Base-by-base conservation (phyloP, 2,797 vertebrate genomes). In the Chromis chromis region DNA sequence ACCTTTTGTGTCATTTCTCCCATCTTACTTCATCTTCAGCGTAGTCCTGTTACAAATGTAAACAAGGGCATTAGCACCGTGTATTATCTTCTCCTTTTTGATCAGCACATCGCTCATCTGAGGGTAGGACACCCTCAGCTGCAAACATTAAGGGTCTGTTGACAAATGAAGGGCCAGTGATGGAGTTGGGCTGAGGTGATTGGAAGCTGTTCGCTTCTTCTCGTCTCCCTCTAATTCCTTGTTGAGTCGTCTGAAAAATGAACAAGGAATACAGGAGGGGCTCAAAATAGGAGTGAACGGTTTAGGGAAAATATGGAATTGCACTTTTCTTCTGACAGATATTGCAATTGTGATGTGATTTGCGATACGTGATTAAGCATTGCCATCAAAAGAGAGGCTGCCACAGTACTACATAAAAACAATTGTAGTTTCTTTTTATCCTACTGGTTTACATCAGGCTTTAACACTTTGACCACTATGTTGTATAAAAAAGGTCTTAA, bases 121-220 rank as follows among this genome's bases (percentile, higher is more conserved):
- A 19, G 40, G 33, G 22, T 2, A n/a, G 6, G 40, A 6, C 40
- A 42, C 40, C 40, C 40, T 42, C 40, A 42, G 16, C 40, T 46
- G 44, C 44, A 46, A n/a, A 46, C 44, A 46, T 46, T 19, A 19
- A 9, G 19, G 19, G 19, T 9, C 19, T n/a, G 17, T 42, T 42
- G 40, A 42, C 16, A 17, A 42, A 40, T 64, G 52, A 42, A 24
- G 36, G 25, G 42, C 36, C 39, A 17, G 6, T 24, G 52, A 17
- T 67, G 39, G 50, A 72, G 50, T 60, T 46, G 21, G 17, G 14
- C 42, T 28, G 31, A 42, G 50, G 12, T 54, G 58, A 68, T 65
- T 67, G 39, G 65, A 67, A 46, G n/a, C 53, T 42, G 40, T 16
- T 16, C 1, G 14, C 2, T 42, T 42, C 13, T 17, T 17, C 36